Percentiles rank a stretch among this genome's conserved stretches.
These are phyloP conservation scores for Agrochola lota DNA, from an alignment of 2,888 invertebrate species.

Conservation along the genomic window DNA sequence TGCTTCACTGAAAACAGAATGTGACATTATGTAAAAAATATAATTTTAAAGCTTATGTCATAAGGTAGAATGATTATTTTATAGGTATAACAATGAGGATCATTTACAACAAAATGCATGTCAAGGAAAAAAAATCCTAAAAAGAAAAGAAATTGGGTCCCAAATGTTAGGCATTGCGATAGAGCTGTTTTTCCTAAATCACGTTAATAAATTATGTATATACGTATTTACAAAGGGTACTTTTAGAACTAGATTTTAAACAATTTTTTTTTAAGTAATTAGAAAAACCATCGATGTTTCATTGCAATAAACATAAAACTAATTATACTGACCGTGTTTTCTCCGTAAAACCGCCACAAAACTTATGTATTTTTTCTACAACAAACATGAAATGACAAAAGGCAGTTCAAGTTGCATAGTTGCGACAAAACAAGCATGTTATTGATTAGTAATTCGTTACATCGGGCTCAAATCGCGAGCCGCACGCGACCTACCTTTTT, in stretches of 20 bases:
- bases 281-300: background rate
- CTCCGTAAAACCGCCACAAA: background rate
- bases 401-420: slow-evolving; percentile 59
- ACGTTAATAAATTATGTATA: background rate
- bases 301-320: background rate
- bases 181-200: no score
- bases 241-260: background rate
- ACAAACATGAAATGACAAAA: slow-evolving; percentile 38
- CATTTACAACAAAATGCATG: no score
- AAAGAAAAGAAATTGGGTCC: background rate
- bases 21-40: slow-evolving; percentile 22
- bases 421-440: slow-evolving; percentile 58
- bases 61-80: background rate
- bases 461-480: slow-evolving; percentile 60
- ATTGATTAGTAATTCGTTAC: slow-evolving; percentile 71
- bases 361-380: background rate
- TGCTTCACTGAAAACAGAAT: slow-evolving; percentile 34
- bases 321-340: background rate
- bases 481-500: slow-evolving; percentile 65
- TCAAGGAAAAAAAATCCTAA: background rate
- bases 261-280: background rate
- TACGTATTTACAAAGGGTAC: background rate
- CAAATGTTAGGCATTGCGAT: no score
- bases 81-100: background rate
- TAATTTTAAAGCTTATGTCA: background rate